A percentile compares a stretch with the other conserved stretches of the same genome.
phyloP scores from a whole-genome alignment of 2,888 invertebrate species.

The Tenthredo livida region DNA sequence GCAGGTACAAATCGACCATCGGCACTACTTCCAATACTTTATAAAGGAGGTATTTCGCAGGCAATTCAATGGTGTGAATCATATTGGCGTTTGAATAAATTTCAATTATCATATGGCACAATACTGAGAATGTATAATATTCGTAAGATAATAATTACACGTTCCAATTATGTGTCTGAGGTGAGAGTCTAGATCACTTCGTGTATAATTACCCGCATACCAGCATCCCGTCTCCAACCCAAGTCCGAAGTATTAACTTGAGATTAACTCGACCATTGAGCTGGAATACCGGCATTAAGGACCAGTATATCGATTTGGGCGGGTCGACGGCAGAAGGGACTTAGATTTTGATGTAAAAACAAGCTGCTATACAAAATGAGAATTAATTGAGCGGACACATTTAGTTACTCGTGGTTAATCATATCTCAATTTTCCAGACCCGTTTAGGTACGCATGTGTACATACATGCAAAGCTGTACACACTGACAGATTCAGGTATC shows the following conservation, averaged over 20 bases:
- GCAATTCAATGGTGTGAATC: neutral
- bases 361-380: neutral
- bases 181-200: slow-evolving; percentile 36
- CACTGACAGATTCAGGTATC: neutral
- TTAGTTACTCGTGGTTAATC: neutral
- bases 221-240: neutral
- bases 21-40: neutral
- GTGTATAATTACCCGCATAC: slow-evolving; percentile 43
- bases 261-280: slow-evolving; percentile 49
- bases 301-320: slow-evolving; percentile 40
- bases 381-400: neutral
- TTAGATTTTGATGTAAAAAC: neutral
- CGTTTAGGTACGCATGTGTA: too few species aligned
- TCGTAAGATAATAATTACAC: neutral
- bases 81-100: neutral
- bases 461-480: neutral
- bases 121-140: neutral
- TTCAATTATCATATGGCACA: neutral
- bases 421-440: neutral
- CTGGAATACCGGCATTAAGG: slow-evolving; percentile 46
- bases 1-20: neutral
- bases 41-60: neutral
- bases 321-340: neutral
- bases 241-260: slow-evolving; percentile 49
- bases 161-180: slow-evolving; percentile 24